Evolutionary conservation across 2,888 invertebrate genomes (phyloP).

Genomic region (Belgica antarctica): DNA sequence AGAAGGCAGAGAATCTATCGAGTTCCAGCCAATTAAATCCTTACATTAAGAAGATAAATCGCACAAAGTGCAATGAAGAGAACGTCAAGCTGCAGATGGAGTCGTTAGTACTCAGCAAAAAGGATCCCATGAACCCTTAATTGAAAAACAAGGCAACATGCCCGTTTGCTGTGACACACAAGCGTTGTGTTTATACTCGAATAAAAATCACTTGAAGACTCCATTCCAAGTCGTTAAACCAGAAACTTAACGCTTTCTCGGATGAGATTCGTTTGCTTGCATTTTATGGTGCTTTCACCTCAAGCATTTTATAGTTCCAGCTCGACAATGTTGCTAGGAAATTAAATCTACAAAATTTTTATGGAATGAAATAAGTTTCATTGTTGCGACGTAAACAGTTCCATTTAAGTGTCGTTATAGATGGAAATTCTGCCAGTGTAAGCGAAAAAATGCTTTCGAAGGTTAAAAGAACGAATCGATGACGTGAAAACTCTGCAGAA

Average conservation of each 20-base stretch:
- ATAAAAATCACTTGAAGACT: neutral
- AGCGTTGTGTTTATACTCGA: neutral
- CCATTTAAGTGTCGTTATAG: too few species aligned
- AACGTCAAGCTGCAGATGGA: neutral
- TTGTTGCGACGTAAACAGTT: neutral
- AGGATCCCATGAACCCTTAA: neutral
- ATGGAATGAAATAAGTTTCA: neutral
- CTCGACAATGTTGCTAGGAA: too few species aligned
- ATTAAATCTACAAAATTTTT: neutral
- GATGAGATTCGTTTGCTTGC: neutral
- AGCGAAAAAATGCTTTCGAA: too few species aligned
- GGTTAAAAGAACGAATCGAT: too few species aligned
- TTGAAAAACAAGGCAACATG: neutral
- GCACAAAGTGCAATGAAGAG: neutral
- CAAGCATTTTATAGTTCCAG: too few species aligned
- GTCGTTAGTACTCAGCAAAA: constrained; percentile 2
- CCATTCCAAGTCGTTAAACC: neutral
- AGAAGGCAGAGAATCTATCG: neutral
- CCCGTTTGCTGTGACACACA: too few species aligned
- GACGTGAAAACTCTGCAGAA: too few species aligned
- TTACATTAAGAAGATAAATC: constrained; percentile 2
- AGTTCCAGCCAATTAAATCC: neutral
- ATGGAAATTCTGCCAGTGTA: too few species aligned
- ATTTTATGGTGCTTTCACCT: constrained; percentile 6
- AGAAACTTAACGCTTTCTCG: neutral